Base-by-base conservation (phyloP, 2,797 vertebrate genomes). In the Acrossocheilus wenchowensis region DNA sequence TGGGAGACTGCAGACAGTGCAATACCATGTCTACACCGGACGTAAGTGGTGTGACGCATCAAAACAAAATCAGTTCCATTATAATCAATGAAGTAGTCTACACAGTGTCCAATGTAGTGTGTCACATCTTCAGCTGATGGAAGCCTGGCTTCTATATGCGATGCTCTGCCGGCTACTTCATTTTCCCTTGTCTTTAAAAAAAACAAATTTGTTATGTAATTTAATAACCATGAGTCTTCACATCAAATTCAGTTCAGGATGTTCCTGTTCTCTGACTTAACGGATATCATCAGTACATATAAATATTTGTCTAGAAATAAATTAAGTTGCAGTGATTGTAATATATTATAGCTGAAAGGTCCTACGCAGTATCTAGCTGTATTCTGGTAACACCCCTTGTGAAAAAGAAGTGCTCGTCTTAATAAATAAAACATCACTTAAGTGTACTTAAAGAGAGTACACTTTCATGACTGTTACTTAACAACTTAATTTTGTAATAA, bases 31-130 rank as follows among this genome's bases (percentile, higher is more conserved):
- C 15, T 82, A 39, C 43, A 69, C 17, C 6, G n/a, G 52, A 34
- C 9, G 12, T 1, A 21, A 57, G 52, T 15, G 23, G 26, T 69
- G 3, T 52, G 12, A 52, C 12, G 10, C 45, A 69, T 69, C 64
- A 36, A 81, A 54, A 71, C 64, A 81, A 81, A 69, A 81, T 52
- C 64, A 81, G 17, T 81, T 34, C 4, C 7, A 10, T 50, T 69
- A 39, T 15, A 79, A 79, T 64, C 78, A 43, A 45, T 19, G 34
- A 39, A 23, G 75, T 6, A 10, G 50, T 57, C 62, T 30, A 26
- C 30, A 3, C 5, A 43, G 21, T 12, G 39, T 72, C 39, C 17
- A 23, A 11, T 43, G 21, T 11, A 11, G 36, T 12, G 10, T 11
- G 19, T 71, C 69, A 71, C 39, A 1, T 71, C 39, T 71, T 71